These are phyloP conservation scores for Blera fallax DNA, from an alignment of 2,888 invertebrate species.

Conservation along the genomic window DNA sequence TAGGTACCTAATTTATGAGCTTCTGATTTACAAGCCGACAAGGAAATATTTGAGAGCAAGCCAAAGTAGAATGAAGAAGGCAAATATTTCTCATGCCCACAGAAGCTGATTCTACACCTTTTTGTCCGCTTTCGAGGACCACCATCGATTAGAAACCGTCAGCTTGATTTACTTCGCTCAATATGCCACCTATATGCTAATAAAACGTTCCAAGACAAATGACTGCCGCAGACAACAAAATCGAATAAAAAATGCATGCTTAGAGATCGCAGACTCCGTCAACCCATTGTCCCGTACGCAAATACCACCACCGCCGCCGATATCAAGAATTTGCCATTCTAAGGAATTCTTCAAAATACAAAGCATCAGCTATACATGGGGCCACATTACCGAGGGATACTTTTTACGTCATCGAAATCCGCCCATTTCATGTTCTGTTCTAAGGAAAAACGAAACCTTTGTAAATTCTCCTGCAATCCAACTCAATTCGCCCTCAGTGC, in stretches of 20 bases:
- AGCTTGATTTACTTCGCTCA: conserved; percentile 62
- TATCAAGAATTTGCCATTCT: conserved; percentile 19
- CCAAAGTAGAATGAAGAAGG: not conserved
- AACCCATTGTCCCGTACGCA: conserved; percentile 46
- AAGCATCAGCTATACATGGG: conserved; percentile 33
- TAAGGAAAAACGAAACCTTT: conserved; percentile 15
- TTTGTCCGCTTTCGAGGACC: conserved; percentile 27
- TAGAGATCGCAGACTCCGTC: not conserved
- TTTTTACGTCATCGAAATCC: conserved; percentile 40
- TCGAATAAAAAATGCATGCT: conserved; percentile 8
- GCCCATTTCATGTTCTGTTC: conserved; percentile 59
- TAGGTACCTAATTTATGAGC: conserved; percentile 56
- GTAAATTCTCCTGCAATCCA: conserved; percentile 25
- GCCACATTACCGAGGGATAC: conserved; percentile 40
- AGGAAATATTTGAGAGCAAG: conserved; percentile 36
- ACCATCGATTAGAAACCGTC: conserved; percentile 53
- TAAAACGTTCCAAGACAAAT: conserved; percentile 59
- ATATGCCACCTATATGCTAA: conserved; percentile 68
- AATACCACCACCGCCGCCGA: conserved; percentile 8
- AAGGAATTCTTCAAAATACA: conserved; percentile 4
- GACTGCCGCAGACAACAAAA: conserved; percentile 38
- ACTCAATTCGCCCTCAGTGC: not conserved
- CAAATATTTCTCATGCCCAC: conserved; percentile 8
- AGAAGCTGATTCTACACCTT: conserved; percentile 10
- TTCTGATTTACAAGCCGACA: conserved; percentile 58